phyloP scores from a whole-genome alignment of 37 sponge, comb jelly and placozoan species.

The Geodia barretti region DNA sequence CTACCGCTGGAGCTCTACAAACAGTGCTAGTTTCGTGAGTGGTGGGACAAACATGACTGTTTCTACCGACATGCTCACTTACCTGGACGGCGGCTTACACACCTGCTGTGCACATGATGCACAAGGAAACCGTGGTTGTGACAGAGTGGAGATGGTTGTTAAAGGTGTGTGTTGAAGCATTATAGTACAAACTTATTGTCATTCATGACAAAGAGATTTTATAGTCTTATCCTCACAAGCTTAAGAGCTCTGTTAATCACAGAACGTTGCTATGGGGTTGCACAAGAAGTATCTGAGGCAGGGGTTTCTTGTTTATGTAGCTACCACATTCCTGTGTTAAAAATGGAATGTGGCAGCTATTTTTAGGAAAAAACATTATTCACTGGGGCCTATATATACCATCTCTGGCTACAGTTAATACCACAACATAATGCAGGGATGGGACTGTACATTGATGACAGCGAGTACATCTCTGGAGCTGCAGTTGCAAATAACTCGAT shows the following conservation, averaged over 20 bases:
- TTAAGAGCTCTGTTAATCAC: no score
- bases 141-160: not conserved
- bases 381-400: no score
- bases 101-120: not conserved
- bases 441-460: not conserved
- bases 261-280: no score
- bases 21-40: slow-evolving; percentile 4
- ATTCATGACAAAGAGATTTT: no score
- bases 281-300: no score
- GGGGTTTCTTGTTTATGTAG: no score
- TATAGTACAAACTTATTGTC: not conserved
- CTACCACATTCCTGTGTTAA: no score
- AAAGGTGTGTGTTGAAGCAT: not conserved
- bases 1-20: slow-evolving; percentile 19
- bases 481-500: not conserved
- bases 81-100: not conserved
- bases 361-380: no score
- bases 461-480: not conserved
- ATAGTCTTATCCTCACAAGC: no score
- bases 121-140: not conserved
- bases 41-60: not conserved
- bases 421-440: not conserved
- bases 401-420: no score
- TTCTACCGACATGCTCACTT: not conserved
- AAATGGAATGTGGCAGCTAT: no score